These are phyloP conservation scores for Spilarctia lutea DNA, from an alignment of 2,888 invertebrate species.

Conservation along the genomic window DNA sequence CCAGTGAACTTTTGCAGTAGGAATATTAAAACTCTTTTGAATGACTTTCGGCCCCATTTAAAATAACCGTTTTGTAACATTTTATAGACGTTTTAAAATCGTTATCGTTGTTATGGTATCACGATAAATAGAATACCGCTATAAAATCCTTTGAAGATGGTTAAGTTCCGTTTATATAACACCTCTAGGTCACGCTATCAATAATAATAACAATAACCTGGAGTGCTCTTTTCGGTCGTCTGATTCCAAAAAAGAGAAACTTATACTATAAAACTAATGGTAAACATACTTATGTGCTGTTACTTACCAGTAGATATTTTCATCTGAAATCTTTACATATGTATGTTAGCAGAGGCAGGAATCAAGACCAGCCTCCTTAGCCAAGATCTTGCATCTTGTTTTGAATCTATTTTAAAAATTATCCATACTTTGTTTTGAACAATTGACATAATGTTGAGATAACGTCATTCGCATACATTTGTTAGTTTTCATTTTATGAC, in stretches of 20 bases:
- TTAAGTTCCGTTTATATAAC: constrained; percentile 18
- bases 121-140: constrained; percentile 36
- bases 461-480: too few species aligned
- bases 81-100: constrained; percentile 41
- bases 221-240: neutral
- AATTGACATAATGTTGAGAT: too few species aligned
- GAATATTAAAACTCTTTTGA: constrained; percentile 1
- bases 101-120: constrained; percentile 29
- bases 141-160: constrained; percentile 26
- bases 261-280: neutral
- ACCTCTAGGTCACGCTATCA: neutral
- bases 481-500: too few species aligned
- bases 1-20: neutral
- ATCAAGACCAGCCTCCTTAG: too few species aligned
- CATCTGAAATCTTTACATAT: too few species aligned
- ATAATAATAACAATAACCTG: constrained; percentile 1
- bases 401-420: too few species aligned
- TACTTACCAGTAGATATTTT: neutral
- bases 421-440: too few species aligned
- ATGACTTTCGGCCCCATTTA: constrained; percentile 8
- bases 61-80: constrained; percentile 22
- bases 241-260: neutral
- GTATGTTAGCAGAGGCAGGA: too few species aligned
- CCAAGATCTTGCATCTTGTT: too few species aligned
- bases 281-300: neutral